Percentiles rank a stretch among this genome's conserved stretches.
Evolutionary conservation across 2,113 vertebrate species (phyloP).

Genomic region (Oryzias javanicus): DNA sequence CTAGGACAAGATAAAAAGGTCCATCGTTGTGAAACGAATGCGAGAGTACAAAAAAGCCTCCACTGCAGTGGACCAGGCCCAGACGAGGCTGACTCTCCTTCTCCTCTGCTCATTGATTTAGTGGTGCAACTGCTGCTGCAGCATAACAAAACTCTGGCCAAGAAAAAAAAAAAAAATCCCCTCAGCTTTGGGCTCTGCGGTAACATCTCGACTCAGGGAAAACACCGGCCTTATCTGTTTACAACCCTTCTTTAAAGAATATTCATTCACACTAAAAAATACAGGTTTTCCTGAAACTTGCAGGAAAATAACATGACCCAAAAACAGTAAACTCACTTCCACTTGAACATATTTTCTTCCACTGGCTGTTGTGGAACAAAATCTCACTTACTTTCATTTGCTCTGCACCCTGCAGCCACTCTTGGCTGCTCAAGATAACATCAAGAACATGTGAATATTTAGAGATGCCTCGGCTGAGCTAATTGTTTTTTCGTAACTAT

Average conservation of each 20-base stretch:
- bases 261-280: background rate
- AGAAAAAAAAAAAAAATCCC: constrained; percentile 13
- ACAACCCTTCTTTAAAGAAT: background rate
- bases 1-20: constrained; percentile 12
- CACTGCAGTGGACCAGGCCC: constrained; percentile 54
- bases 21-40: constrained; percentile 15
- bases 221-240: constrained; percentile 30
- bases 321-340: no score
- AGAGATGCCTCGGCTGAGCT: background rate
- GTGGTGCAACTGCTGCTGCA: constrained; percentile 59
- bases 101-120: constrained; percentile 52
- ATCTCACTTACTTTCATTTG: constrained; percentile 3
- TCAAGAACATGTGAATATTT: constrained; percentile 15
- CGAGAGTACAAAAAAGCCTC: constrained; percentile 21
- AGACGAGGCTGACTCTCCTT: constrained; percentile 39
- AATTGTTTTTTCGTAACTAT: constrained; percentile 17
- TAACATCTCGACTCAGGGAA: constrained; percentile 40
- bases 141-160: constrained; percentile 38
- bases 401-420: constrained; percentile 7
- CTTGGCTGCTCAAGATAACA: constrained; percentile 5
- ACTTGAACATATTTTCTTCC: background rate
- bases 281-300: no score
- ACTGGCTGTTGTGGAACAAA: constrained; percentile 1
- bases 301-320: no score
- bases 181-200: constrained; percentile 49